Conservation (phyloP, 2,113 vertebrate genomes). For the Aythya baeri region DNA sequence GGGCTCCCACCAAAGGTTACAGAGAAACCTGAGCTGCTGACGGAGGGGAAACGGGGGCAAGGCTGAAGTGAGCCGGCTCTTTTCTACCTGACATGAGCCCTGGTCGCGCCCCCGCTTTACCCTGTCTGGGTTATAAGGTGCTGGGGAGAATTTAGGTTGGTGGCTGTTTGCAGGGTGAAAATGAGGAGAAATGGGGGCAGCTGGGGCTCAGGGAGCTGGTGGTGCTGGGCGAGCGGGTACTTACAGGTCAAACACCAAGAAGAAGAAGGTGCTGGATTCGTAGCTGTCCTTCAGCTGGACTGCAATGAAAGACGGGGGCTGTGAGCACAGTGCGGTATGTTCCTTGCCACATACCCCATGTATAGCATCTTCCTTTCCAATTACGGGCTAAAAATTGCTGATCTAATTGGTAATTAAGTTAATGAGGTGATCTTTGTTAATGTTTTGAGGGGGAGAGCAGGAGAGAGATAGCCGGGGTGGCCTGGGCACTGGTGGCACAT, state of each 20-base stretch:
- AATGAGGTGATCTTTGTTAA: background rate
- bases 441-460: background rate
- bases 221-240: conserved; percentile 61
- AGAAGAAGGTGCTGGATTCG: conserved; percentile 94
- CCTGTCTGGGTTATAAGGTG: background rate
- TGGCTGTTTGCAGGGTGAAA: background rate
- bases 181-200: background rate
- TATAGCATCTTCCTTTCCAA: background rate
- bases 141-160: background rate
- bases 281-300: conserved; percentile 97
- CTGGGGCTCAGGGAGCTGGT: background rate
- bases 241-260: conserved; percentile 98
- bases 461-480: background rate
- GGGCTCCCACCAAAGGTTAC: conserved; percentile 66
- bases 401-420: background rate
- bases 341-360: background rate
- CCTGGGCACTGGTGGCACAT: accelerated
- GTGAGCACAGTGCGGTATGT: background rate
- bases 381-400: background rate
- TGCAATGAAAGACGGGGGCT: conserved; percentile 72
- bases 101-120: background rate
- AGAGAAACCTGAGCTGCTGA: conserved; percentile 61
- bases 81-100: background rate
- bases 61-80: background rate
- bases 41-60: background rate